A percentile compares a stretch with the other conserved stretches of the same genome.
phyloP scores from a whole-genome alignment of 2,888 invertebrate genomes.

The Syritta pipiens region DNA sequence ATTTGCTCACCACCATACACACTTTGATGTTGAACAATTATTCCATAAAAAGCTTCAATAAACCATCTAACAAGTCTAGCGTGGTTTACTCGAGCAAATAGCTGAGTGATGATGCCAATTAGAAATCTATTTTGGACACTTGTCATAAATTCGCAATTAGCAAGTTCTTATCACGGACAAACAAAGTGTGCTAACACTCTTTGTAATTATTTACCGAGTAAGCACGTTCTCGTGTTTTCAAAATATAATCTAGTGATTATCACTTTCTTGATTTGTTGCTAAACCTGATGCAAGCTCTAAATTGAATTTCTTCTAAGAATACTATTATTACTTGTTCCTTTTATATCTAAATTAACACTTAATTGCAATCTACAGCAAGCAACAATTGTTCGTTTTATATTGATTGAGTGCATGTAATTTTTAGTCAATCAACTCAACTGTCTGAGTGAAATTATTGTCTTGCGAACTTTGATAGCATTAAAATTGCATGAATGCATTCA shows the following conservation, averaged over 20 bases:
- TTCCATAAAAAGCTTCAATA: slow-evolving; percentile 17
- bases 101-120: slow-evolving; percentile 5
- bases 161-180: slow-evolving; percentile 4
- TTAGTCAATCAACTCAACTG: background rate
- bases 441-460: slow-evolving; percentile 27
- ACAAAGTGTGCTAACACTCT: slow-evolving; percentile 16
- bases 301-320: too few relatives aligned
- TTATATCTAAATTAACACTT: too few relatives aligned
- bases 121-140: slow-evolving; percentile 18
- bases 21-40: background rate
- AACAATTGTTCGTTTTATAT: slow-evolving; percentile 10
- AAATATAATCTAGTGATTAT: slow-evolving; percentile 9
- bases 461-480: slow-evolving; percentile 8
- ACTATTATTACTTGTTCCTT: too few relatives aligned
- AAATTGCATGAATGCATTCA: slow-evolving; percentile 11
- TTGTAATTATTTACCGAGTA: slow-evolving; percentile 2
- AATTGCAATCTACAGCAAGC: background rate
- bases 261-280: slow-evolving; percentile 3
- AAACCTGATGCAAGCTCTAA: background rate
- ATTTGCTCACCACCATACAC: background rate
- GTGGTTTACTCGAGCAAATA: background rate
- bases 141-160: slow-evolving; percentile 30
- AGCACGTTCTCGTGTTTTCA: slow-evolving; percentile 40
- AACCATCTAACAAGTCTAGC: slow-evolving; percentile 5
- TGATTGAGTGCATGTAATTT: slow-evolving; percentile 33